These are phyloP conservation scores for Babylonia areolata DNA, from an alignment of 1,140 invertebrate species.

Conservation along the genomic window DNA sequence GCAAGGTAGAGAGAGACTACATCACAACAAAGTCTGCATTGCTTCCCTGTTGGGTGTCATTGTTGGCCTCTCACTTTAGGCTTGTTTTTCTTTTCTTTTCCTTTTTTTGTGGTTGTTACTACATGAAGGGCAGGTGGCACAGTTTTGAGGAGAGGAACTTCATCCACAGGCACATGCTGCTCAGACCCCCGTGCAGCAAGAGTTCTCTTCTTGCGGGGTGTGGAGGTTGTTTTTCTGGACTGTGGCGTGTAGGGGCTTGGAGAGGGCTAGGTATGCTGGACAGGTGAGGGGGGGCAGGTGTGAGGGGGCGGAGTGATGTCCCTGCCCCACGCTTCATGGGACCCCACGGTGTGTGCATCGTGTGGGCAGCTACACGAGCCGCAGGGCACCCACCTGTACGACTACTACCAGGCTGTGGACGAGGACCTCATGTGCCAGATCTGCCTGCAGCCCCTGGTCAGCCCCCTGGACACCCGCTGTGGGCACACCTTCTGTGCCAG, in stretches of 20 bases:
- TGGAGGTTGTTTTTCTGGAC: not conserved
- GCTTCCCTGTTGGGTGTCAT: not conserved
- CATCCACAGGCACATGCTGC: no score
- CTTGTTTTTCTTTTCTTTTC: not conserved
- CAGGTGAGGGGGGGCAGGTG: not conserved
- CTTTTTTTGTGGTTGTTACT: not conserved
- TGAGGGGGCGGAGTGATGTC: slow-evolving; percentile 37
- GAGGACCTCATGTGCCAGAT: slow-evolving; percentile 79
- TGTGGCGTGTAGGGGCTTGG: not conserved
- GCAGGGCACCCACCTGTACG: slow-evolving; percentile 78
- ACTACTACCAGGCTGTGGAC: slow-evolving; percentile 78
- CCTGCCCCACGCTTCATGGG: slow-evolving; percentile 41
- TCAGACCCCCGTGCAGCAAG: no score
- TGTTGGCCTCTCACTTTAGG: not conserved
- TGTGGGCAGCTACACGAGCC: slow-evolving; percentile 77
- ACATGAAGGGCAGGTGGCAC: not conserved
- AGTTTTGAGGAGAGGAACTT: not conserved
- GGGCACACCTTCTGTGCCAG: slow-evolving; percentile 78
- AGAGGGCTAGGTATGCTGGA: not conserved
- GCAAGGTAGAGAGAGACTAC: not conserved
- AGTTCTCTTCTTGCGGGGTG: no score
- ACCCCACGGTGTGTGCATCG: slow-evolving; percentile 66
- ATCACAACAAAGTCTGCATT: not conserved
- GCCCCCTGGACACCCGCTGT: slow-evolving; percentile 77
- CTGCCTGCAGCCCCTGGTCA: slow-evolving; percentile 76